phyloP scores from a whole-genome alignment of 2,113 vertebrate species.

The Prochilodus magdalenae region DNA sequence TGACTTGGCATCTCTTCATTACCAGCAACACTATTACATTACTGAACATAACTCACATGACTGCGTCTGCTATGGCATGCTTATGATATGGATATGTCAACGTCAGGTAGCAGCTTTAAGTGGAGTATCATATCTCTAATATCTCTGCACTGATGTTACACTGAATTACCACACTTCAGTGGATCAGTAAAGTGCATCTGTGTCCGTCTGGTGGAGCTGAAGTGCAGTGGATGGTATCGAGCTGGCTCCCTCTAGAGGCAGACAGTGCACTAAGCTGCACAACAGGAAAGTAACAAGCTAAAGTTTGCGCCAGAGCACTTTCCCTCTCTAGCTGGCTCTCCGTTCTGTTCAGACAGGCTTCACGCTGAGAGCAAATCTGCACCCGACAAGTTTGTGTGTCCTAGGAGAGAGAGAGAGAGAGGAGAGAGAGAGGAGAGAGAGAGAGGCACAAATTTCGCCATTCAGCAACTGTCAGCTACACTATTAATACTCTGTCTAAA shows the following conservation, averaged over 20 bases:
- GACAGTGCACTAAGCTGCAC: not conserved
- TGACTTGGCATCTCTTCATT: too few relatives aligned
- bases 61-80: too few relatives aligned
- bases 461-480: not conserved
- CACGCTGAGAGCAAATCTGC: not conserved
- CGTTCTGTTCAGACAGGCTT: not conserved
- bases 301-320: not conserved
- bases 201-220: too few relatives aligned
- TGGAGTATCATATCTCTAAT: not conserved
- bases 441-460: not conserved
- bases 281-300: not conserved
- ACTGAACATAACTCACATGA: too few relatives aligned
- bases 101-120: too few relatives aligned
- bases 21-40: too few relatives aligned
- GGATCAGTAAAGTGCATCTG: too few relatives aligned
- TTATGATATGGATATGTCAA: too few relatives aligned
- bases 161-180: not conserved
- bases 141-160: not conserved
- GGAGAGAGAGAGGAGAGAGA: too few relatives aligned
- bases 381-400: not conserved
- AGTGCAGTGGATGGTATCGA: not conserved
- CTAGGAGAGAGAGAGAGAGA: too few relatives aligned
- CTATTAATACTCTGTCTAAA: not conserved
- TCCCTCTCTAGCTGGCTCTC: not conserved
- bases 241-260: conserved; percentile 10